Percentiles rank a stretch among this genome's conserved stretches.
These are phyloP conservation scores for Cyprinodon diabolis DNA, from an alignment of 2,797 vertebrate species.

Conservation along the genomic window DNA sequence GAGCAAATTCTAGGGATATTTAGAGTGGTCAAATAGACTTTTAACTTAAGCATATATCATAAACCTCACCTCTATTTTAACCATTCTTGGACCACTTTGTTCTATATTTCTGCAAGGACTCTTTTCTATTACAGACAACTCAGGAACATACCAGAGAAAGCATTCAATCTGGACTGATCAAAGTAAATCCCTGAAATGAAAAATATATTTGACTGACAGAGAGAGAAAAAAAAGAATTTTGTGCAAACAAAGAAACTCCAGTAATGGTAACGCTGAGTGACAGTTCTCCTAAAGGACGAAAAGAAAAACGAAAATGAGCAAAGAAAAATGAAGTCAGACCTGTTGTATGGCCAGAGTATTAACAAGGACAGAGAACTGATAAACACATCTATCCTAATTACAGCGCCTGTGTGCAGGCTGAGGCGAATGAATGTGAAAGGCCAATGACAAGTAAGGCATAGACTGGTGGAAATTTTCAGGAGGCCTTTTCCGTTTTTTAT, in stretches of 20 bases:
- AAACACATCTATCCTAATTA: constrained; percentile 26
- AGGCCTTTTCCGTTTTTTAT: background rate
- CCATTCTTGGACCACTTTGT: constrained; percentile 32
- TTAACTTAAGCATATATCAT: constrained; percentile 18
- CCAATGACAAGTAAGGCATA: constrained; percentile 25
- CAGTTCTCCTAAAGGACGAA: constrained; percentile 40
- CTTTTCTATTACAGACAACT: constrained; percentile 45
- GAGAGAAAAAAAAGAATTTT: constrained; percentile 25
- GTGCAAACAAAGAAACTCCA: constrained; percentile 42
- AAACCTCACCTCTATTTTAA: constrained; percentile 37
- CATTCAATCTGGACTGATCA: constrained; percentile 51
- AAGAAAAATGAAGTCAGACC: constrained; percentile 33
- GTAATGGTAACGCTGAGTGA: constrained; percentile 61
- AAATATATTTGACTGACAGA: constrained; percentile 49
- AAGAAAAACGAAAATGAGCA: constrained; percentile 8
- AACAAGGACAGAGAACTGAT: constrained; percentile 21
- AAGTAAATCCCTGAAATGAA: constrained; percentile 62
- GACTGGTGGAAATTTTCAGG: constrained; percentile 13
- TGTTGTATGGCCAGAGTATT: constrained; percentile 32
- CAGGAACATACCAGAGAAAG: constrained; percentile 47
- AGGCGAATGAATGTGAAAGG: constrained; percentile 30
- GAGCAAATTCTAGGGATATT: constrained; percentile 9
- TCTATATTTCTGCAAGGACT: constrained; percentile 50
- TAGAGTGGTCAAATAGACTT: constrained; percentile 14
- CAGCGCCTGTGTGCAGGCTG: constrained; percentile 21